Evolutionary conservation across 2,113 vertebrate genomes (phyloP).

Genomic region (Cochlearius cochlearius): DNA sequence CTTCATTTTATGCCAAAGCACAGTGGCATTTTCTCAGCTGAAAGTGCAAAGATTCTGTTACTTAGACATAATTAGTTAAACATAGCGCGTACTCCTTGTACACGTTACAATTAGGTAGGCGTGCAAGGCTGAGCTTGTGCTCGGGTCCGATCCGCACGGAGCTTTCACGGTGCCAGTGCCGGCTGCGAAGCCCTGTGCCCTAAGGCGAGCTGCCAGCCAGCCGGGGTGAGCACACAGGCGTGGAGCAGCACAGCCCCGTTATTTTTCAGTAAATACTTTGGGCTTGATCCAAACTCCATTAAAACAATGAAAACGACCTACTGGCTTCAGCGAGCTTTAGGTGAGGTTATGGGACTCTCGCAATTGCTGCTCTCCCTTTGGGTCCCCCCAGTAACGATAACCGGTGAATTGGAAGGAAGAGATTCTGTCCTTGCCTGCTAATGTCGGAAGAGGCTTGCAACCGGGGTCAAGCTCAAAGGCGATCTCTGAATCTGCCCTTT

Average conservation of each 20-base stretch:
- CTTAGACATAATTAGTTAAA: background rate
- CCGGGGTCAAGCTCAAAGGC: background rate
- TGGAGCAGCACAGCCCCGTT: background rate
- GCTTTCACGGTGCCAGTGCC: accelerated
- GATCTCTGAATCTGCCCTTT: background rate
- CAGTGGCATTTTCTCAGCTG: background rate
- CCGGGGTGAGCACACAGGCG: background rate
- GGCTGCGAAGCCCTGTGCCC: background rate
- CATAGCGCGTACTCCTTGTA: background rate
- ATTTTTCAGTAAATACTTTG: background rate
- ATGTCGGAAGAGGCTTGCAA: background rate
- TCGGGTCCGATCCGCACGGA: accelerated
- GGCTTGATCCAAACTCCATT: background rate
- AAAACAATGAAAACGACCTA: background rate
- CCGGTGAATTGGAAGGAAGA: background rate
- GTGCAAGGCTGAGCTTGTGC: background rate
- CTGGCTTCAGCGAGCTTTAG: background rate
- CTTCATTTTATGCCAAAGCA: background rate
- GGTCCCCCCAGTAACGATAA: background rate
- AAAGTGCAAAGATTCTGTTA: background rate
- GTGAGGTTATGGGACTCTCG: background rate
- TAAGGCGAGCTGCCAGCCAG: background rate
- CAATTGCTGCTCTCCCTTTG: background rate
- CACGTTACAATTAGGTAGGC: background rate
- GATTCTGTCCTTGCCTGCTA: background rate